Conservation (phyloP, 2,113 vertebrate species). For the Odontophorus gujanensis region DNA sequence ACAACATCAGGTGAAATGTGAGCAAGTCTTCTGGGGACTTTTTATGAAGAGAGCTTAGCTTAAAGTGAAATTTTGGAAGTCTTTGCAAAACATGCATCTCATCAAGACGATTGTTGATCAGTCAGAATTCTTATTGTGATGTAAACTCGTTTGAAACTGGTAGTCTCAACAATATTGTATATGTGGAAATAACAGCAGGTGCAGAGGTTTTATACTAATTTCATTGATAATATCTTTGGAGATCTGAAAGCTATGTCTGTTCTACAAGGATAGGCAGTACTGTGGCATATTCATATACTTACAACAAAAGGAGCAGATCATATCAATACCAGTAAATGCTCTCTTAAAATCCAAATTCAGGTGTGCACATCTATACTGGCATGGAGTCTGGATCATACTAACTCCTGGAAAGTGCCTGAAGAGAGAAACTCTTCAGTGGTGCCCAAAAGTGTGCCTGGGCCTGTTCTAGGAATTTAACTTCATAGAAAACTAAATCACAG, state of each 20-base stretch:
- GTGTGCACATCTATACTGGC: background rate
- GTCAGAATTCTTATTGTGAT: background rate
- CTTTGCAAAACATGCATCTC: background rate
- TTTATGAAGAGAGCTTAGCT: background rate
- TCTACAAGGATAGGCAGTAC: background rate
- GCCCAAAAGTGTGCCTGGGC: background rate
- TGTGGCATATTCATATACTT: background rate
- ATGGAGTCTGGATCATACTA: background rate
- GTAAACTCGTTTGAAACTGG: background rate
- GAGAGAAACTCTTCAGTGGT: background rate
- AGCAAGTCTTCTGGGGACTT: background rate
- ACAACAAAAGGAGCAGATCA: background rate
- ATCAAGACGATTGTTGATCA: background rate
- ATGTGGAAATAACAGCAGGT: background rate
- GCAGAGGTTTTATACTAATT: background rate
- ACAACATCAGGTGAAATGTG: background rate
- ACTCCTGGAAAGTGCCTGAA: background rate
- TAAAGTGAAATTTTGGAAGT: background rate
- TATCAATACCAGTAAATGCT: background rate
- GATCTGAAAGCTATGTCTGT: background rate
- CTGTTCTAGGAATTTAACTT: background rate
- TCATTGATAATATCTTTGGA: background rate
- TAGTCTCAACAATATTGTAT: background rate
- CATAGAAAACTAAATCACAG: accelerated
- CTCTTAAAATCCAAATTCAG: background rate